A percentile compares a stretch with the other conserved stretches of the same genome.
phyloP scores from a whole-genome alignment of 1,140 invertebrate genomes.

The Alviniconcha marisindica region DNA sequence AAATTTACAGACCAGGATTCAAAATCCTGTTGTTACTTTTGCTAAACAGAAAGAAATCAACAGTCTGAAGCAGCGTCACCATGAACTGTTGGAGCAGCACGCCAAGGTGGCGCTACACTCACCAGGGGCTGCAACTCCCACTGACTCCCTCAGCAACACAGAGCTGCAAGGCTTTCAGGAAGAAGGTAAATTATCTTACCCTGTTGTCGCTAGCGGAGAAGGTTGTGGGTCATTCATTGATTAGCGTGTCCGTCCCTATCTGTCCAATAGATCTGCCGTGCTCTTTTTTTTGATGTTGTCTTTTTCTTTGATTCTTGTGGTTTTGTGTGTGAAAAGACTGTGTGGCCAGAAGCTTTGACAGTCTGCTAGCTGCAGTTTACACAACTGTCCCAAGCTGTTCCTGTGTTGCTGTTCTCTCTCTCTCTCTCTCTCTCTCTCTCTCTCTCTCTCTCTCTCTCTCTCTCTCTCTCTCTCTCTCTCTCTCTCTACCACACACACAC shows the following conservation, averaged over 20 bases:
- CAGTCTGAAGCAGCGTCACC: conserved; percentile 54
- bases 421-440: conserved; percentile 10
- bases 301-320: too few species aligned
- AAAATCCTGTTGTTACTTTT: too few species aligned
- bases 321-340: too few species aligned
- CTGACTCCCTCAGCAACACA: not conserved
- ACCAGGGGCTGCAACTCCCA: not conserved
- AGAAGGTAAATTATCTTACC: not conserved
- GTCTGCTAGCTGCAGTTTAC: too few species aligned
- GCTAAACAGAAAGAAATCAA: conserved; percentile 64
- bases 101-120: conserved; percentile 43
- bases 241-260: too few species aligned
- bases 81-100: conserved; percentile 57
- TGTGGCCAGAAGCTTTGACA: too few species aligned
- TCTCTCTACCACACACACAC: not conserved
- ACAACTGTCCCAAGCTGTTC: not conserved
- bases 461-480: conserved; percentile 9
- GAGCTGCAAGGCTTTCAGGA: conserved; percentile 25
- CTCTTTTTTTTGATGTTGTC: too few species aligned
- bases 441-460: conserved; percentile 9
- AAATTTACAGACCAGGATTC: too few species aligned
- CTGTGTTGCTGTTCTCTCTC: not conserved
- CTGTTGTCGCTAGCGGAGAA: too few species aligned
- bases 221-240: too few species aligned
- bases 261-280: too few species aligned